Percentiles rank a stretch among this genome's conserved stretches.
Evolutionary conservation across 35 echinoderm and acorn worm species (phyloP).

Genomic region (Chiridota heheva): DNA sequence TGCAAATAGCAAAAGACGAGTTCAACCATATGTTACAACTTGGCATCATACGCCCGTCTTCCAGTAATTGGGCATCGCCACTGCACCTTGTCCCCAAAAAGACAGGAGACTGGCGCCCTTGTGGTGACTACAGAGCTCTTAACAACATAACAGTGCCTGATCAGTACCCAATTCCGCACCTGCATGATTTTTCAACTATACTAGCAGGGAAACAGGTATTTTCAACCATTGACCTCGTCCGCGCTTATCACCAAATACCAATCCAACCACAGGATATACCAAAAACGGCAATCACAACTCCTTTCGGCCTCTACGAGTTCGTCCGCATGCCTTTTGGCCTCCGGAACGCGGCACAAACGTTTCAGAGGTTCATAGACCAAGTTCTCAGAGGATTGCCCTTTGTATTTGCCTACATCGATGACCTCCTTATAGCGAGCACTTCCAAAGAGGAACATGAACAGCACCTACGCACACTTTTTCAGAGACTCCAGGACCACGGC

Average conservation of each 20-base stretch:
- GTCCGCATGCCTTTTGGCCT: conserved; percentile 67
- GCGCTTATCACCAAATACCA: conserved; percentile 69
- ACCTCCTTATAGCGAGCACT: conserved; percentile 30
- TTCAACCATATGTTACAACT: conserved; percentile 59
- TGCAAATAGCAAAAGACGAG: conserved; percentile 33
- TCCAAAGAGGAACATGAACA: conserved; percentile 8
- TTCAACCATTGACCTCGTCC: conserved; percentile 47
- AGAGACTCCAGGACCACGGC: not conserved
- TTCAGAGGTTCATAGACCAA: conserved; percentile 63
- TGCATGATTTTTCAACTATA: conserved; percentile 26
- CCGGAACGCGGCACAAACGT: conserved; percentile 51
- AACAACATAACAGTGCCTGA: conserved; percentile 50
- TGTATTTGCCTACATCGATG: conserved; percentile 54
- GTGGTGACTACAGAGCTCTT: conserved; percentile 52
- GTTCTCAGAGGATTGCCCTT: conserved; percentile 40
- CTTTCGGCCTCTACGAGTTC: conserved; percentile 57
- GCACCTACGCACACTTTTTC: conserved; percentile 24
- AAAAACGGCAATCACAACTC: conserved; percentile 61
- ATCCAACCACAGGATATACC: conserved; percentile 38
- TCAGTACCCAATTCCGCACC: conserved; percentile 53
- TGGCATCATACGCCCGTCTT: conserved; percentile 56
- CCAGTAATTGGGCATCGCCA: conserved; percentile 58
- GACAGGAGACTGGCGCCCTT: conserved; percentile 52
- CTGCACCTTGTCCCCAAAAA: conserved; percentile 68
- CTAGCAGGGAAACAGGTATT: conserved; percentile 46